Percentiles rank a stretch among this genome's conserved stretches.
Conservation (phyloP, 2,888 invertebrate species). For the Clunio marinus region DNA sequence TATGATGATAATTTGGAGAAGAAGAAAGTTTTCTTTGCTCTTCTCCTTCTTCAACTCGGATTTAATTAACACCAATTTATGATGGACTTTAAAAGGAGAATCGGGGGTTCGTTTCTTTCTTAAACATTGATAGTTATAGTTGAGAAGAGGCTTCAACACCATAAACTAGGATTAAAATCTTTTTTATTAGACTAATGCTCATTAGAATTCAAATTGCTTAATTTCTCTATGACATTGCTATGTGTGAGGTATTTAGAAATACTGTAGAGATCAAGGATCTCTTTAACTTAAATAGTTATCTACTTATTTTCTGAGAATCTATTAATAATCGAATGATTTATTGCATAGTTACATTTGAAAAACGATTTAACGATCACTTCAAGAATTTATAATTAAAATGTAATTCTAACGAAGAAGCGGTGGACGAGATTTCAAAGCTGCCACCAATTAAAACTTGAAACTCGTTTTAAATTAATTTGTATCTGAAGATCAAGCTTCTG, state of each 20-base stretch:
- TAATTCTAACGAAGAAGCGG: neutral
- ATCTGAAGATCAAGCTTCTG: neutral
- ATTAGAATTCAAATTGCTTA: slow-evolving; percentile 24
- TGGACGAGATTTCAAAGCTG: neutral
- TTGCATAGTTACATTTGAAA: neutral
- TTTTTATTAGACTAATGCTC: slow-evolving; percentile 10
- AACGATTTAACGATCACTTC: neutral
- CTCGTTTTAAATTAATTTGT: slow-evolving; percentile 1
- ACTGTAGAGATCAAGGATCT: neutral
- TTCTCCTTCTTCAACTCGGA: neutral
- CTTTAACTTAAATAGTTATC: too few species aligned
- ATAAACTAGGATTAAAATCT: slow-evolving; percentile 32
- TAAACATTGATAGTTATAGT: neutral
- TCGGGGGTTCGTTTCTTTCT: too few species aligned
- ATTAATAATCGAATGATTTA: slow-evolving; percentile 3
- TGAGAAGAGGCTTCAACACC: slow-evolving; percentile 9
- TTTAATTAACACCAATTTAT: slow-evolving; percentile 8
- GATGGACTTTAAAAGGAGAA: neutral
- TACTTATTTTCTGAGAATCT: neutral
- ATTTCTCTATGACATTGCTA: neutral
- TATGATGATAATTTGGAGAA: neutral
- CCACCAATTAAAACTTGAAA: neutral
- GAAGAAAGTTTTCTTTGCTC: neutral
- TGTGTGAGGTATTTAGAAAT: neutral
- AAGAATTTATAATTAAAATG: slow-evolving; percentile 1